Evolutionary conservation across 2,113 vertebrate species (phyloP).

Genomic region (Pagrus major): DNA sequence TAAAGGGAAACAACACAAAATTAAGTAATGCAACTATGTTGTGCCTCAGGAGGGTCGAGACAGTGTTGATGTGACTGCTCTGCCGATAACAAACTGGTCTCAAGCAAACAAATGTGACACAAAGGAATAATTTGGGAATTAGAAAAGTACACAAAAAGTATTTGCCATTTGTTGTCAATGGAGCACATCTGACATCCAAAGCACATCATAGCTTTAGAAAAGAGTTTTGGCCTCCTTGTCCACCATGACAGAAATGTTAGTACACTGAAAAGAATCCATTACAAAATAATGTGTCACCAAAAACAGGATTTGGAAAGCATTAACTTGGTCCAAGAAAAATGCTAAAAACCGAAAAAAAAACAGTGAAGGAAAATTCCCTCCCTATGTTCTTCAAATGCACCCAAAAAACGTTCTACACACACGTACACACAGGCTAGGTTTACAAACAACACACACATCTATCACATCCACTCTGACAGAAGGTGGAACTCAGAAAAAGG

Average conservation of each 20-base stretch:
- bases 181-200: background rate
- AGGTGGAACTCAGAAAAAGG: constrained; percentile 55
- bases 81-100: background rate
- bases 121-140: no score
- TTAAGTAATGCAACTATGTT: background rate
- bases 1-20: background rate
- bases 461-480: constrained; percentile 13
- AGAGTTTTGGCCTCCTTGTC: background rate
- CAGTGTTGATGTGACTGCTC: background rate
- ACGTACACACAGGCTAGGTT: constrained; percentile 26
- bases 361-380: background rate
- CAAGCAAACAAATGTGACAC: background rate
- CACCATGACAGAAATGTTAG: background rate
- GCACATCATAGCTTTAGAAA: no score
- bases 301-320: background rate
- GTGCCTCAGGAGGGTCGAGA: background rate
- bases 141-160: no score
- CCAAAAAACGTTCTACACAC: constrained; percentile 18
- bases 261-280: background rate
- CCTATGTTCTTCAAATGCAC: constrained; percentile 10
- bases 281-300: constrained; percentile 1
- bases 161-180: background rate
- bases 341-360: background rate
- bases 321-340: constrained; percentile 35
- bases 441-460: constrained; percentile 23